These are phyloP conservation scores for Hyppa rectilinea DNA, from an alignment of 2,888 invertebrate species.

Conservation along the genomic window DNA sequence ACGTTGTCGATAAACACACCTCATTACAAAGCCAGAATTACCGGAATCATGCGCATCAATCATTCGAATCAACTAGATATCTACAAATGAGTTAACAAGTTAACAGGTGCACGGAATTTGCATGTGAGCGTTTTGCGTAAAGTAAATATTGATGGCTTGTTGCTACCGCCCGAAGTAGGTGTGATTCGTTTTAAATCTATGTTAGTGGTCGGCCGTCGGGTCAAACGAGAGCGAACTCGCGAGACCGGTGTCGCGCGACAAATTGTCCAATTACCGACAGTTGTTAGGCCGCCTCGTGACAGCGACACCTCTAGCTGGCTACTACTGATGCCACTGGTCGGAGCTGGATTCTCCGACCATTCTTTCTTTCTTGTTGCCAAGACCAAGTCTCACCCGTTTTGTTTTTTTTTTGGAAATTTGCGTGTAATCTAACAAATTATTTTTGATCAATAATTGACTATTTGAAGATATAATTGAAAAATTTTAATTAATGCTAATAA, in stretches of 20 bases:
- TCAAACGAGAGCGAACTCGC: slow-evolving; percentile 62
- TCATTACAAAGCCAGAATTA: slow-evolving; percentile 18
- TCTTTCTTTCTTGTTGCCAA: slow-evolving; percentile 49
- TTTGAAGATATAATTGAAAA: no score
- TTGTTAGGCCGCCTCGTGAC: slow-evolving; percentile 77
- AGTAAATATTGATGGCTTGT: slow-evolving; percentile 51
- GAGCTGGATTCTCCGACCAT: slow-evolving; percentile 44
- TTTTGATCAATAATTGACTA: no score
- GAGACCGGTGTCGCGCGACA: slow-evolving; percentile 72
- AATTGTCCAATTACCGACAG: slow-evolving; percentile 80
- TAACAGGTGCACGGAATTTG: slow-evolving; percentile 35
- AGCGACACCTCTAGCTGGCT: slow-evolving; percentile 60
- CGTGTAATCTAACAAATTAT: neutral
- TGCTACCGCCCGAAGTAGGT: slow-evolving; percentile 34
- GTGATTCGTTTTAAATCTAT: slow-evolving; percentile 49
- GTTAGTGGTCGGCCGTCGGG: slow-evolving; percentile 52
- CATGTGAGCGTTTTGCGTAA: slow-evolving; percentile 39
- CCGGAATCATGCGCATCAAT: slow-evolving; percentile 31
- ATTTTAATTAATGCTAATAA: no score
- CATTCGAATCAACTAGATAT: slow-evolving; percentile 24
- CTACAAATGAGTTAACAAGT: slow-evolving; percentile 38
- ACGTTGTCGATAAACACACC: neutral
- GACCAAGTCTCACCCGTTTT: slow-evolving; percentile 15
- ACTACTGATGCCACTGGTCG: slow-evolving; percentile 24
- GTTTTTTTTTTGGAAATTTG: neutral